These are phyloP conservation scores for Malurus melanocephalus DNA, from an alignment of 2,113 vertebrate genomes.

Conservation along the genomic window DNA sequence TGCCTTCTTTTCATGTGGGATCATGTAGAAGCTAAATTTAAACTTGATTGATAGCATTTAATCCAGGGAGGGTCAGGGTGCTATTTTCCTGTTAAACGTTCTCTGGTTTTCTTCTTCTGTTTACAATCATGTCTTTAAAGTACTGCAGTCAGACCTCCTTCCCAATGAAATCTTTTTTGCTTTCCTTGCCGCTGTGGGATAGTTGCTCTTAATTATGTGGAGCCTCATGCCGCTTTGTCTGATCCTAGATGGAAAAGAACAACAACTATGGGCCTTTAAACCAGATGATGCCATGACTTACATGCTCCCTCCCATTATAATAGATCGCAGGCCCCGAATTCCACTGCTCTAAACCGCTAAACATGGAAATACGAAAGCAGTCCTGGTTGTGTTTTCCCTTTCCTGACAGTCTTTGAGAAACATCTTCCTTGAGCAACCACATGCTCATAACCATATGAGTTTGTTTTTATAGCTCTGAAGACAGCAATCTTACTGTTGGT, in stretches of 20 bases:
- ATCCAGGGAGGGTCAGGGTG: constrained; percentile 63
- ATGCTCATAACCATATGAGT: constrained; percentile 35
- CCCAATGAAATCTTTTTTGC: constrained; percentile 37
- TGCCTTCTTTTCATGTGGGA: constrained; percentile 72
- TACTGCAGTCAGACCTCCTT: constrained; percentile 33
- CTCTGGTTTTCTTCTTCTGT: constrained; percentile 50
- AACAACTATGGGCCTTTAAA: constrained; percentile 46
- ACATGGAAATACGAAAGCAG: constrained; percentile 43
- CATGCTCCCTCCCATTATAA: not conserved
- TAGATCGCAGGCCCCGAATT: constrained; percentile 5
- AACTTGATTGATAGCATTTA: constrained; percentile 72
- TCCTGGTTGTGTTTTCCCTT: constrained; percentile 36
- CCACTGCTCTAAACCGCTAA: constrained; percentile 26
- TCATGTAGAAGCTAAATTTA: constrained; percentile 79
- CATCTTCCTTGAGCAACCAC: constrained; percentile 44
- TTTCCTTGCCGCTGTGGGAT: constrained; percentile 50
- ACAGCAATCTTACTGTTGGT: constrained; percentile 4
- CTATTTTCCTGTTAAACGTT: constrained; percentile 69
- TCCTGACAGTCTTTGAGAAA: constrained; percentile 39
- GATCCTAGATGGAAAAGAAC: constrained; percentile 50
- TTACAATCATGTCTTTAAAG: constrained; percentile 60
- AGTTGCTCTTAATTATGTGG: constrained; percentile 33
- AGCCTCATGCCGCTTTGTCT: constrained; percentile 8
- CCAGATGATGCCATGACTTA: constrained; percentile 38
- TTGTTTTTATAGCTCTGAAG: constrained; percentile 32